A percentile compares a stretch with the other conserved stretches of the same genome.
Conservation (phyloP, 2,113 vertebrate genomes). For the Cromileptes altivelis region DNA sequence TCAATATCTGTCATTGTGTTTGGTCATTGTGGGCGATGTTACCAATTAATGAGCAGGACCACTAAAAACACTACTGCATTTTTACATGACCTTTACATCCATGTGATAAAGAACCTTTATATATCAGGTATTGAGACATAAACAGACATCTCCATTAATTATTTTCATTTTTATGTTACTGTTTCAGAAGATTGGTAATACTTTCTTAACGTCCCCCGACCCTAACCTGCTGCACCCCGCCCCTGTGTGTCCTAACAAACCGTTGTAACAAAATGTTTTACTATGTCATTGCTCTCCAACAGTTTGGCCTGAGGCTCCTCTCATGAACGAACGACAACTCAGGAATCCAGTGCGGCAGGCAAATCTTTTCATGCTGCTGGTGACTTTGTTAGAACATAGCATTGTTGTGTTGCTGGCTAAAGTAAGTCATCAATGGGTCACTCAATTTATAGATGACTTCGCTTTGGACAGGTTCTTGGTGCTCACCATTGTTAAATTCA, state of each 20-base stretch:
- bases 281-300: not conserved
- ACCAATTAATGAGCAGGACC: too few relatives aligned
- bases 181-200: not conserved
- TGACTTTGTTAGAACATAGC: not conserved
- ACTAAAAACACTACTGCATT: not conserved
- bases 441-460: not conserved
- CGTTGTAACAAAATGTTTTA: not conserved
- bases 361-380: not conserved
- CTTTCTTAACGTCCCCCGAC: too few relatives aligned
- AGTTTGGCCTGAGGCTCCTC: not conserved
- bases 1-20: not conserved
- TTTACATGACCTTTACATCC: not conserved
- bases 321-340: slow-evolving; percentile 20
- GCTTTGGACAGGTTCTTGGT: not conserved
- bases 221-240: too few relatives aligned
- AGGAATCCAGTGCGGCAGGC: slow-evolving; percentile 21
- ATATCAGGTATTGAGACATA: not conserved
- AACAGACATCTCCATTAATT: not conserved
- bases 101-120: not conserved
- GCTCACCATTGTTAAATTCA: not conserved
- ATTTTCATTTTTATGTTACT: not conserved
- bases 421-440: not conserved
- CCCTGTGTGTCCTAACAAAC: slow-evolving; percentile 9
- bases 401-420: not conserved
- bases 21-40: too few relatives aligned